Base-by-base conservation (phyloP, 2,888 invertebrate species). In the Hoplodrina blanda region DNA sequence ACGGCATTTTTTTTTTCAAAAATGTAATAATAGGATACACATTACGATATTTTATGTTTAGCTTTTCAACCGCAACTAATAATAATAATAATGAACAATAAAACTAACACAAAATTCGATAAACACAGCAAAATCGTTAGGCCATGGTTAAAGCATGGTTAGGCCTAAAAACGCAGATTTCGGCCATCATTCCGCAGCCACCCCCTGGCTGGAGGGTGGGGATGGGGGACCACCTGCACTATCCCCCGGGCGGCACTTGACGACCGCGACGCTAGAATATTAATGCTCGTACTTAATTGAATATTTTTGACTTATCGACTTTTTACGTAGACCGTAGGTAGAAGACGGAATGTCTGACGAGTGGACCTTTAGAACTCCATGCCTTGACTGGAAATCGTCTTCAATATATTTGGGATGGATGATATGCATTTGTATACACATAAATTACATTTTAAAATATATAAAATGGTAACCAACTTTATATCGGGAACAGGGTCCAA, bases 81-180 rank as follows among this genome's bases (percentile, higher is more conserved):
- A 41, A 33, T n/a, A 41, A 57, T 46, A 30, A 61, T 57, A 64
- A 70, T 53, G 20, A 56, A 53, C 57, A 54, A 55, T 46, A 2
- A 57, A 69, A 44, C 59, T 25, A 37, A 46, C 37, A 62, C 49
- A 52, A 71, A 63, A 68, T 62, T 62, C 62, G 67, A 69, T 82
- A 82, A 85, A 85, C 80, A 87, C 78, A 82, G 83, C 85, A 85
- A 90, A 90, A 86, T n/a, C n/a, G n/a, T n/a, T n/a, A n/a, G n/a
- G n/a, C n/a, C n/a, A n/a, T n/a, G n/a, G n/a, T n/a, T n/a, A n/a
- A 95, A 93, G 92, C 89, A 89, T 87, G 88, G 93, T 93, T 89
- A 94, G 95, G 95, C 95, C 95, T 94, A 95, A 95, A 95, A 95
- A 95, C 93, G 93, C 88, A 91, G 83, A 91, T 93, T 93, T 92